Conservation (phyloP, 2,797 vertebrate genomes). For the Megalops cyprinoides region DNA sequence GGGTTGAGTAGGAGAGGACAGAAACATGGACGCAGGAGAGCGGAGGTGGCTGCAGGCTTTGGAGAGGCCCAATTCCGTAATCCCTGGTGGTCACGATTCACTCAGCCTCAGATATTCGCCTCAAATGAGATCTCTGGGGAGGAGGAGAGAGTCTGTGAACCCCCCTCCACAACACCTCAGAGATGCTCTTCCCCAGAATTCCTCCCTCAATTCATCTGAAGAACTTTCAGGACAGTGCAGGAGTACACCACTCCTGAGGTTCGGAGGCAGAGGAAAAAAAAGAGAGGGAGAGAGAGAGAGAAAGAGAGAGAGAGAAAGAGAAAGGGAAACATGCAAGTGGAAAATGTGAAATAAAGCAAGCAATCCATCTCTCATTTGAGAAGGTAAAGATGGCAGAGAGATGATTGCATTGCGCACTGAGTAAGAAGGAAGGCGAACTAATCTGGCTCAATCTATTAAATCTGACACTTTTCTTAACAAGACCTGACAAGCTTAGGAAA, state of each 20-base stretch:
- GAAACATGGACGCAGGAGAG: constrained; percentile 1
- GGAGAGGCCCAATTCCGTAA: constrained; percentile 46
- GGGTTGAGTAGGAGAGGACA: constrained; percentile 31
- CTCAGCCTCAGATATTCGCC: constrained; percentile 56
- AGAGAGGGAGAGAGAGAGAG: constrained; percentile 21
- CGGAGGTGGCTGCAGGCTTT: constrained; percentile 31
- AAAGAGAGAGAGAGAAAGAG: background rate
- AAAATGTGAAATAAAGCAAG: constrained; percentile 56
- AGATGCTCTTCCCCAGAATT: constrained; percentile 42
- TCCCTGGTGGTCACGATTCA: constrained; percentile 53
- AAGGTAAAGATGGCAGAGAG: constrained; percentile 62
- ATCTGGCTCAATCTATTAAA: constrained; percentile 66
- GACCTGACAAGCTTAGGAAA: constrained; percentile 64
- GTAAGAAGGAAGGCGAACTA: constrained; percentile 62
- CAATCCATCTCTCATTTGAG: constrained; percentile 64
- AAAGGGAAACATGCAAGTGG: constrained; percentile 32
- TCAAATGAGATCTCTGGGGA: constrained; percentile 70
- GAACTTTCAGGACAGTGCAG: constrained; percentile 58
- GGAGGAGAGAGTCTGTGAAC: constrained; percentile 42
- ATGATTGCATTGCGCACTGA: constrained; percentile 64
- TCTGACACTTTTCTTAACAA: constrained; percentile 67
- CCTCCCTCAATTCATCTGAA: constrained; percentile 48
- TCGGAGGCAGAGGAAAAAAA: constrained; percentile 33
- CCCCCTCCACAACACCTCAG: constrained; percentile 22
- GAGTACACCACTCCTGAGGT: constrained; percentile 26